Base-by-base conservation (phyloP, 1,140 invertebrate genomes). In the Sesamia nonagrioides region DNA sequence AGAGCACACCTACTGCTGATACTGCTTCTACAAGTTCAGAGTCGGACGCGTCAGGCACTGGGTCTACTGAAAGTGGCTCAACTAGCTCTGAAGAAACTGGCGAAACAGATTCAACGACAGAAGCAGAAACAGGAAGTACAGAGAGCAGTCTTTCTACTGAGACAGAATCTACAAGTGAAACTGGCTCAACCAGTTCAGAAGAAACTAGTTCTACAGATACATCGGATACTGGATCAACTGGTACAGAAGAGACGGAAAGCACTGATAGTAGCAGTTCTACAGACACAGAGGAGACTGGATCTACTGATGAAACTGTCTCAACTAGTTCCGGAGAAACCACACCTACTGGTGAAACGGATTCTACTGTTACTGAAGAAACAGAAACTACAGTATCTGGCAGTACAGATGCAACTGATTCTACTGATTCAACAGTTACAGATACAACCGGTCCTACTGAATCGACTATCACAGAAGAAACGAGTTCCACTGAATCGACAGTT, bases 141-240 rank as follows among this genome's bases (percentile, higher is more conserved):
- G 81, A 80, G 37, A 71, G 63, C 76, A 76, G 58, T 42, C 21
- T 35, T 17, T 80, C 82, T 7, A 84, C 86, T 17, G 86, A 79
- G 27, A 82, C 71, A 66, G 68, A 66, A 72, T 73, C 78, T 18
- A 66, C 61, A 42, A 27, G 21, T 33, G 54, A 58, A 27, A 33
- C 21, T 48, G 48, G 18, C 52, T 37, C 75, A 42, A 72, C 82
- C 0, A 82, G 78, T 37, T 79, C 75, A 33, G 21, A 11, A 50
- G 15, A 50, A 9, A 69, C 73, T 8, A 56, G 73, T 81, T 80
- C 42, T 7, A 48, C 42, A 27, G 68, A 52, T 21, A 66, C 54
- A 18, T 50, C 54, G 13, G 72, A 75, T 52, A 48, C 72, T n/a
- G 52, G 33, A 58, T 58, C 54, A 9, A 58, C 54, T 13, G 0